These are phyloP conservation scores for Paratilapia polleni DNA, from an alignment of 2,113 vertebrate genomes.

Conservation along the genomic window DNA sequence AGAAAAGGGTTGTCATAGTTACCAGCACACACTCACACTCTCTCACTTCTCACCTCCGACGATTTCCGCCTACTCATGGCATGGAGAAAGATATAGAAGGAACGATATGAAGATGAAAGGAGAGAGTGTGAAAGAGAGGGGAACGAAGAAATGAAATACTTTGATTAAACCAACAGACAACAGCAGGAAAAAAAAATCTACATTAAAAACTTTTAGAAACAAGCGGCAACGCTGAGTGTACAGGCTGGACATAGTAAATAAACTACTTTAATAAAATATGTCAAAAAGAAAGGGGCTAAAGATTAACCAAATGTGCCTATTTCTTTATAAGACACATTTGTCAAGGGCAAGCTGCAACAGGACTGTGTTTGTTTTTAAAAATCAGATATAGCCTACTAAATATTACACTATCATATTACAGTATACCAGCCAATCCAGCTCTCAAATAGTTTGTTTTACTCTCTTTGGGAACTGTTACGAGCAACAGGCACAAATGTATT, in stretches of 20 bases:
- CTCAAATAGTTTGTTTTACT: neutral
- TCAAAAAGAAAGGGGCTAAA: neutral
- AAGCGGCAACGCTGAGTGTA: neutral
- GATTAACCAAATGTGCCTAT: neutral
- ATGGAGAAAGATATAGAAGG: constrained; percentile 44
- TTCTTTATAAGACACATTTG: neutral
- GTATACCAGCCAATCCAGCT: neutral
- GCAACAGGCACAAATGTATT: neutral
- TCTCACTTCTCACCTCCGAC: constrained; percentile 71
- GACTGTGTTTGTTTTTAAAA: neutral
- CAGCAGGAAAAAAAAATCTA: neutral
- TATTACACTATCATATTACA: neutral
- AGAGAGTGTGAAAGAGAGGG: constrained; percentile 18
- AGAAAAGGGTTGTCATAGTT: constrained; percentile 70
- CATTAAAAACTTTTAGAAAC: neutral
- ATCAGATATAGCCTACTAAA: neutral
- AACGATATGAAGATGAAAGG: constrained; percentile 9
- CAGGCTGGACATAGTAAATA: neutral
- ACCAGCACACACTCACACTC: constrained; percentile 60
- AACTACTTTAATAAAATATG: neutral
- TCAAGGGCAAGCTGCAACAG: too few species aligned
- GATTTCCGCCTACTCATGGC: constrained; percentile 69
- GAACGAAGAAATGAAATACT: constrained; percentile 4
- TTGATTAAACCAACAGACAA: constrained; percentile 3
- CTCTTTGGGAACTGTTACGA: neutral